phyloP scores from a whole-genome alignment of 2,113 vertebrate species.

The Ciconia maguari region DNA sequence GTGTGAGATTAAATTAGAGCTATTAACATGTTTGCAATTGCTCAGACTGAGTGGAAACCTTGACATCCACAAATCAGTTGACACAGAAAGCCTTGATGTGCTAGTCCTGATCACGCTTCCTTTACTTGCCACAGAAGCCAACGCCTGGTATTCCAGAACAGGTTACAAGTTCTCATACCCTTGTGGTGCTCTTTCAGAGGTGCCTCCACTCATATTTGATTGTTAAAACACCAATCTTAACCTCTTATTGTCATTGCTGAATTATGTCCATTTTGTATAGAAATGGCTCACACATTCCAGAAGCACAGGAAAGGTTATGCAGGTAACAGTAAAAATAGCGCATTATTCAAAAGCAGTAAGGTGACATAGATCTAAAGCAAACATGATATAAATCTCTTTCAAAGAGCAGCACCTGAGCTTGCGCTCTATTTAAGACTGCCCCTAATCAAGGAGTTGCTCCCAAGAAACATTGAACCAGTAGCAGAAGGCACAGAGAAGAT shows the following conservation, averaged over 20 bases:
- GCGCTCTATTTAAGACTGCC: not conserved
- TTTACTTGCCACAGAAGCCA: not conserved
- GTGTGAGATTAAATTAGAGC: not conserved
- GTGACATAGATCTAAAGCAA: not conserved
- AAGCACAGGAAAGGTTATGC: not conserved
- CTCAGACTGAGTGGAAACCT: not conserved
- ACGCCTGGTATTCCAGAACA: not conserved
- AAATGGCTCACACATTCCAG: fast-evolving
- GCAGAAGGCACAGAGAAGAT: not conserved
- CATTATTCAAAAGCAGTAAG: not conserved
- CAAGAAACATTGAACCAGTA: not conserved
- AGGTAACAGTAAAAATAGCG: not conserved
- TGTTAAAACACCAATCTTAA: not conserved
- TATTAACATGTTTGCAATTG: not conserved
- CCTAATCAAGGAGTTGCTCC: not conserved
- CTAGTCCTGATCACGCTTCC: not conserved
- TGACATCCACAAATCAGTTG: not conserved
- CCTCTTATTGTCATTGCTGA: not conserved
- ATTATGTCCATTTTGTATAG: not conserved
- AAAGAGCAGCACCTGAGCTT: not conserved
- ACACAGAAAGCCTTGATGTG: not conserved
- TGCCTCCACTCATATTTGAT: not conserved
- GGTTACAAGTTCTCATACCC: not conserved
- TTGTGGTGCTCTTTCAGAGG: not conserved
- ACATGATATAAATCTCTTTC: not conserved